Evolutionary conservation across 1,140 invertebrate species (phyloP).

Genomic region (Papilio xuthus): DNA sequence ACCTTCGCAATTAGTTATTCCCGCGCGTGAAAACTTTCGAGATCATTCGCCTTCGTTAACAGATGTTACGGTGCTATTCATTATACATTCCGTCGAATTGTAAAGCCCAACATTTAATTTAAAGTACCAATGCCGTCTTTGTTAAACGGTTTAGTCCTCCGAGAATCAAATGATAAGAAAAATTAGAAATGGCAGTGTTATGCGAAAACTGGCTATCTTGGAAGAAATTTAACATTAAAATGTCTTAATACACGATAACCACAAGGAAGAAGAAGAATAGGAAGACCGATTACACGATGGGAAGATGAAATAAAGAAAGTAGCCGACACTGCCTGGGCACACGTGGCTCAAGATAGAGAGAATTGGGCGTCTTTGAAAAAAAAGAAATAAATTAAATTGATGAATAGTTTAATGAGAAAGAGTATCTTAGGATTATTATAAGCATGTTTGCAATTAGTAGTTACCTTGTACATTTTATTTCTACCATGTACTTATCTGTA

Average conservation of each 20-base stretch:
- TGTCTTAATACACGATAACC: not conserved
- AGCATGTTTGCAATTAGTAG: too few species aligned
- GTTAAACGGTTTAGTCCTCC: constrained; percentile 69
- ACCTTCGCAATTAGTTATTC: constrained; percentile 82
- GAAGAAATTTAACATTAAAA: not conserved
- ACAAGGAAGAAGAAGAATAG: too few species aligned
- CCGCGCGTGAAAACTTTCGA: constrained; percentile 81
- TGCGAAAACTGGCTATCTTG: not conserved
- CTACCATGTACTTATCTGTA: too few species aligned
- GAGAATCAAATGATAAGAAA: constrained; percentile 63
- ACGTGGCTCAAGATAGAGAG: too few species aligned
- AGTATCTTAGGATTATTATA: too few species aligned
- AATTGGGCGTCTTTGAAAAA: too few species aligned
- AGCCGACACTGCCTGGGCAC: too few species aligned
- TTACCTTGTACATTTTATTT: too few species aligned
- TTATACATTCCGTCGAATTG: constrained; percentile 82
- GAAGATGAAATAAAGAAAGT: too few species aligned
- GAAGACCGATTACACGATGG: too few species aligned
- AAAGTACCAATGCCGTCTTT: constrained; percentile 77
- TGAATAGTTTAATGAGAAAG: too few species aligned
- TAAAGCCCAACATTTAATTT: constrained; percentile 81
- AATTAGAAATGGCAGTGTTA: constrained; percentile 45
- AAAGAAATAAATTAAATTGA: too few species aligned
- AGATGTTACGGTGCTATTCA: constrained; percentile 81
- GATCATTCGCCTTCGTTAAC: constrained; percentile 82